A percentile compares a stretch with the other conserved stretches of the same genome.
Evolutionary conservation across 2,113 vertebrate genomes (phyloP).

Genomic region (Tenebrosternarchus preto): DNA sequence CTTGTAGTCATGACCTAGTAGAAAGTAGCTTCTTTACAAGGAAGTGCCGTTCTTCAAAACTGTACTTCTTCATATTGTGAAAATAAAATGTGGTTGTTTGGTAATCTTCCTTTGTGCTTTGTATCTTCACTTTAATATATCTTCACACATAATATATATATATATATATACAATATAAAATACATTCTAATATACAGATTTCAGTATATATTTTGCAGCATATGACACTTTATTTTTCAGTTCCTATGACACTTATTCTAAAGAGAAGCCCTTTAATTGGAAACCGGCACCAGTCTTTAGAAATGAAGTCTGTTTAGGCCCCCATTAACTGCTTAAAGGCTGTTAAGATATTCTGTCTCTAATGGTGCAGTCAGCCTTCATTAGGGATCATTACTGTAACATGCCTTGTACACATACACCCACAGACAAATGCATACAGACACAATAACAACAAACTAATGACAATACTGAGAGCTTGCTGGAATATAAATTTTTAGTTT

Average conservation of each 20-base stretch:
- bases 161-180: no score
- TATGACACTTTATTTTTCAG: neutral
- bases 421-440: conserved; percentile 20
- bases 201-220: no score
- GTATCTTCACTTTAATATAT: no score
- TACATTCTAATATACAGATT: neutral
- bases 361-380: conserved; percentile 15
- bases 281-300: neutral
- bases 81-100: neutral
- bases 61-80: neutral
- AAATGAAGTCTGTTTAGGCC: conserved; percentile 12
- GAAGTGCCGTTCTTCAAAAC: no score
- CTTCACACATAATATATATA: no score
- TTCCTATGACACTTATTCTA: neutral
- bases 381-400: conserved; percentile 2
- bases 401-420: neutral
- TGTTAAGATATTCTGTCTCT: conserved; percentile 10
- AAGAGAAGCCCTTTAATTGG: neutral
- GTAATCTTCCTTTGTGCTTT: neutral
- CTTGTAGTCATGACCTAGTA: no score
- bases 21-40: no score
- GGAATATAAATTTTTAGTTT: neutral
- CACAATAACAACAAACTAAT: neutral
- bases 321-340: neutral
- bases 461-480: neutral